A percentile compares a stretch with the other conserved stretches of the same genome.
These are phyloP conservation scores for Apodemia duryi DNA, from an alignment of 2,888 invertebrate genomes.

Conservation along the genomic window DNA sequence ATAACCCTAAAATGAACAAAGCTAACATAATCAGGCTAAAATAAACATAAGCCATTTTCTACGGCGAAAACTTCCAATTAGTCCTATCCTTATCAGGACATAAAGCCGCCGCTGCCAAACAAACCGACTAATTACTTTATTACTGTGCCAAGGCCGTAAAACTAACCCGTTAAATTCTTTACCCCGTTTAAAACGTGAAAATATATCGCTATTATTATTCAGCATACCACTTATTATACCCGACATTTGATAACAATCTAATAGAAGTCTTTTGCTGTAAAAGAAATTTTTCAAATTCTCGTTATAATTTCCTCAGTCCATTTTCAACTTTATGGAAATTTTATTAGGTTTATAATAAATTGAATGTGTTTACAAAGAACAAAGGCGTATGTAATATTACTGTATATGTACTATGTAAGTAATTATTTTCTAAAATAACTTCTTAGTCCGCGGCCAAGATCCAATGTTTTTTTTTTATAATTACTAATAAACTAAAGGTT, in stretches of 20 bases:
- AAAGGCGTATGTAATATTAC: not conserved
- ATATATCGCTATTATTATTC: slow-evolving; percentile 11
- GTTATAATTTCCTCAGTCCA: not conserved
- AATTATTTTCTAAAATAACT: not conserved
- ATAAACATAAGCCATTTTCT: slow-evolving; percentile 12
- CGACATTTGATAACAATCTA: slow-evolving; percentile 8
- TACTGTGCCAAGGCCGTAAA: slow-evolving; percentile 12
- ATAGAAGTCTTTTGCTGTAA: not conserved
- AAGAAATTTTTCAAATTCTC: slow-evolving; percentile 12
- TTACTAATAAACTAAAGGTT: not conserved
- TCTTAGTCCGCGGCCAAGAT: not conserved
- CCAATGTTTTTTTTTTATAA: not conserved
- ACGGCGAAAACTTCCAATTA: slow-evolving; percentile 13
- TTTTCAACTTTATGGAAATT: not conserved
- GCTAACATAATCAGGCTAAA: not conserved
- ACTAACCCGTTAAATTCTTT: slow-evolving; percentile 12
- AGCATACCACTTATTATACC: slow-evolving; percentile 13
- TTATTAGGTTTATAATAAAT: not conserved
- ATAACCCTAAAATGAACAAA: not conserved
- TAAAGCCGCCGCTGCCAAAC: slow-evolving; percentile 13
- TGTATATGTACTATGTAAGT: not conserved
- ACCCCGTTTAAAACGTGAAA: slow-evolving; percentile 13
- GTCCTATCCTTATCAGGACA: slow-evolving; percentile 9
- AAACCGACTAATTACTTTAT: slow-evolving; percentile 15
- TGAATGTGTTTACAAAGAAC: not conserved